Evolutionary conservation across 2,888 invertebrate genomes (phyloP).

Genomic region (Venusia cambrica): DNA sequence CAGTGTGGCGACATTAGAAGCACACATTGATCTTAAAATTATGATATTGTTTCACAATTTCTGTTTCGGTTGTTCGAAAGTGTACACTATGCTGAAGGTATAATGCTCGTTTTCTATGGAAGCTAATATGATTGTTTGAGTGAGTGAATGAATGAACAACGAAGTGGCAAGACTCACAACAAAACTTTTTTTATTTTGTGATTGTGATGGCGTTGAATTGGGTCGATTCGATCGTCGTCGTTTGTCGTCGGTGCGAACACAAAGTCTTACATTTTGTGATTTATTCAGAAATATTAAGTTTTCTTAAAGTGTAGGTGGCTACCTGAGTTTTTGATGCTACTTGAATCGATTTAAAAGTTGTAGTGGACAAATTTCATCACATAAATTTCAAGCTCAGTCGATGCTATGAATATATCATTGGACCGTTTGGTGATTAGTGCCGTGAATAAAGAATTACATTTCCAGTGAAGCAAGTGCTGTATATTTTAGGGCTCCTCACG

Average conservation of each 20-base stretch:
- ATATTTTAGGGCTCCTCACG: conserved; percentile 33
- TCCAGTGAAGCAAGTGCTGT: conserved; percentile 33
- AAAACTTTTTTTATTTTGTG: conserved; percentile 36
- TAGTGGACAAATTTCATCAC: conserved; percentile 14
- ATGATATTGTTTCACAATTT: conserved; percentile 49
- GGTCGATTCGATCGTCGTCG: conserved; percentile 20
- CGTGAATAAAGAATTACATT: conserved; percentile 48
- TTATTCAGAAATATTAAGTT: conserved; percentile 27
- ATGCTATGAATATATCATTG: conserved; percentile 47
- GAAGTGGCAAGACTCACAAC: too few species aligned
- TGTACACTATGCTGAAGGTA: conserved; percentile 32
- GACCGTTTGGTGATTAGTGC: conserved; percentile 52
- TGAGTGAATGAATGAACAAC: conserved; percentile 44
- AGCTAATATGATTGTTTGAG: conserved; percentile 26
- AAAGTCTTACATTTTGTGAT: conserved; percentile 26
- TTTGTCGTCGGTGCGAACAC: conserved; percentile 38
- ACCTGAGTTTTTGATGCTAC: neutral
- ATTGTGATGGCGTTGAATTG: conserved; percentile 49
- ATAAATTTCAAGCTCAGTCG: conserved; percentile 17
- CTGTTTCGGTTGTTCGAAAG: conserved; percentile 30
- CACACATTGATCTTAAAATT: conserved; percentile 58
- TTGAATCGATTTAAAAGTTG: conserved; percentile 3
- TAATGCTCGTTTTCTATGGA: conserved; percentile 31
- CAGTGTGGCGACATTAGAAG: conserved; percentile 42
- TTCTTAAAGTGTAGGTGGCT: neutral